These are phyloP conservation scores for Merops nubicus DNA, from an alignment of 2,113 vertebrate species.

Conservation along the genomic window DNA sequence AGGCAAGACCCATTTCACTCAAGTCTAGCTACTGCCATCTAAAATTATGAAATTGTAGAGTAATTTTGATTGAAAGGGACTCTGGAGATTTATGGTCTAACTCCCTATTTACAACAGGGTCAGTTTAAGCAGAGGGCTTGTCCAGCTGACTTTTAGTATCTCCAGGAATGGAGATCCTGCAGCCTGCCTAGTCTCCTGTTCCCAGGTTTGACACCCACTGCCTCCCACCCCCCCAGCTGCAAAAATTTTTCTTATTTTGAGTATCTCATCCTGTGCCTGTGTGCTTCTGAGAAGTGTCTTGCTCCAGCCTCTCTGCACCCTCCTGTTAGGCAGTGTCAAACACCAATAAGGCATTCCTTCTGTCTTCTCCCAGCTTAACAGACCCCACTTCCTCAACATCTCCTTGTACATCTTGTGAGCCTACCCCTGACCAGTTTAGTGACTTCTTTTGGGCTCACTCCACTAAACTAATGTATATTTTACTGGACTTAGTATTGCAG, in stretches of 20 bases:
- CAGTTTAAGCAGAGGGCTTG: background rate
- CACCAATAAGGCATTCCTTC: background rate
- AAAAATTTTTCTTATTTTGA: background rate
- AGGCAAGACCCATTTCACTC: background rate
- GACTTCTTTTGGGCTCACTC: background rate
- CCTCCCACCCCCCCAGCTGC: too few relatives aligned
- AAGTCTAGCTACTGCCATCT: background rate
- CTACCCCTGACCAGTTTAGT: background rate
- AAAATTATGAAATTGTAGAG: background rate
- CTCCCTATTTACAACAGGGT: background rate
- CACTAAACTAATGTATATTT: background rate
- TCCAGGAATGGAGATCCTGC: background rate
- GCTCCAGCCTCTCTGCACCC: background rate
- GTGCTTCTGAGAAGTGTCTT: background rate
- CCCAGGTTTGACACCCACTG: background rate
- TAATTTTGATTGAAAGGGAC: background rate
- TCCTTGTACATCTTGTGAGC: background rate
- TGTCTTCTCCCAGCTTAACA: background rate
- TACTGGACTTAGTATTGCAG: background rate
- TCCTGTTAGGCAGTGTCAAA: background rate
- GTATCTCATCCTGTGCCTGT: background rate
- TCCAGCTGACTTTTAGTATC: background rate
- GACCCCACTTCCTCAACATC: background rate
- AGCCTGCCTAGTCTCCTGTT: background rate
- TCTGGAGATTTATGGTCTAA: background rate